Base-by-base conservation (phyloP, 2,888 invertebrate genomes). In the Incurvaria masculella region DNA sequence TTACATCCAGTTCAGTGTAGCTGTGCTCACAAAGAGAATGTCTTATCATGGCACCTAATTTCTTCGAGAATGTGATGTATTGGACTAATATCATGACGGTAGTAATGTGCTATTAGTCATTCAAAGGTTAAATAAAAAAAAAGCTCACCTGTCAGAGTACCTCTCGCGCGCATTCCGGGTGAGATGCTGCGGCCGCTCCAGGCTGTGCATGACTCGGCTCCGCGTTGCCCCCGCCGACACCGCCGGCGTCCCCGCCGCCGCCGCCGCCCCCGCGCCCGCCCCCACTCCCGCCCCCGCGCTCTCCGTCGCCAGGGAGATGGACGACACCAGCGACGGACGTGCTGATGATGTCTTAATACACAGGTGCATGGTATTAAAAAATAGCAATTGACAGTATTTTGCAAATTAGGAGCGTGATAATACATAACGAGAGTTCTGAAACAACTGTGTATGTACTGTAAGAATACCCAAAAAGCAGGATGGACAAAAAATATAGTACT, bases 291-390 rank as follows among this genome's bases (percentile, higher is more conserved):
- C 6, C 54, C 66, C 60, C 26, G 62, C 62, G 48, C 68, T 66
- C 46, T 78, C 79, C 51, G 79, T 71, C 44, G 79, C 79, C 55
- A 79, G 56, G 18, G 79, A 79, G 50, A 79, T 78, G 2, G 79
- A 79, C 14, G 78, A 78, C 53, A 79, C 79, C 10, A 79, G 60
- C 27, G 78, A 76, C 2, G 79, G 78, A 2, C 79, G 68, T 10
- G 70, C 70, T 21, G 75, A 68, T 2, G 64, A 65, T 16, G 73
- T 64, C 74, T 75, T 56, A 2, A 18, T 8, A 23, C 10, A 44
- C 45, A 53, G n/a, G 46, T 21, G n/a, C 45, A 17, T 21, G 40
- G 45, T 38, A 20, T 44, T 49, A 33, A 38, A 42, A 18, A 39
- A 50, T 52, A 53, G 53, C 45, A 48, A 54, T 51, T 51, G 46